Evolutionary conservation across 2,113 vertebrate species (phyloP).

Genomic region (Struthio camelus): DNA sequence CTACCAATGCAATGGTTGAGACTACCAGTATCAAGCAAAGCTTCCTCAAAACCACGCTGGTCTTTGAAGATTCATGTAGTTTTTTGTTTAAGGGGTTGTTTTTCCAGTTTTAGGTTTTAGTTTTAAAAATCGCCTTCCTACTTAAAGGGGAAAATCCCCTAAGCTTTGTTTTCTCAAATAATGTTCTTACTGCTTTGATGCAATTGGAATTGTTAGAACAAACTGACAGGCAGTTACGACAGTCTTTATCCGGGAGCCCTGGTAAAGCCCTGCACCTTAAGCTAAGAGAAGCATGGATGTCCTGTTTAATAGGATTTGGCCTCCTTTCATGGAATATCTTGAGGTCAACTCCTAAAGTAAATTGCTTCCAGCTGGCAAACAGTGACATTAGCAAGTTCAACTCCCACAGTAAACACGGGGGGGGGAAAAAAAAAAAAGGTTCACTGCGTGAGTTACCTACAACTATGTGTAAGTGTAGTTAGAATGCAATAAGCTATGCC

Average conservation of each 20-base stretch:
- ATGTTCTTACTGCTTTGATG: not conserved
- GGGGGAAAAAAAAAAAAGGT: not conserved
- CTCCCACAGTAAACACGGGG: conserved; percentile 2
- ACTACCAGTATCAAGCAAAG: not conserved
- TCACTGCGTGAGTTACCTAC: not conserved
- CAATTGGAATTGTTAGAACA: not conserved
- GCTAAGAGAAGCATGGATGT: conserved; percentile 58
- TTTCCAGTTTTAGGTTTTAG: not conserved
- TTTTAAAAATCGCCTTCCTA: not conserved
- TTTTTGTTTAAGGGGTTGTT: too few relatives aligned
- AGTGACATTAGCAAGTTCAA: not conserved
- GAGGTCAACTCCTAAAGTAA: conserved; percentile 45
- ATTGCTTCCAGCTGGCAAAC: conserved; percentile 37
- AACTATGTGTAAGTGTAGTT: not conserved
- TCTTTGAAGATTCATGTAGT: not conserved
- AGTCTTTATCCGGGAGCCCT: not conserved
- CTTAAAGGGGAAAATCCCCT: not conserved
- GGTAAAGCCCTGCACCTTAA: conserved; percentile 31
- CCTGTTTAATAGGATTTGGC: conserved; percentile 58
- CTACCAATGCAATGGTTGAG: not conserved
- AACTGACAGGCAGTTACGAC: not conserved
- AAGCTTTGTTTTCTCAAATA: not conserved
- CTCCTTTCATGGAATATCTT: conserved; percentile 63
- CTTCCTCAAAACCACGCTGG: not conserved
- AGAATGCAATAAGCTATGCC: not conserved